phyloP scores from a whole-genome alignment of 2,113 vertebrate species.

The Chaetops frenatus region DNA sequence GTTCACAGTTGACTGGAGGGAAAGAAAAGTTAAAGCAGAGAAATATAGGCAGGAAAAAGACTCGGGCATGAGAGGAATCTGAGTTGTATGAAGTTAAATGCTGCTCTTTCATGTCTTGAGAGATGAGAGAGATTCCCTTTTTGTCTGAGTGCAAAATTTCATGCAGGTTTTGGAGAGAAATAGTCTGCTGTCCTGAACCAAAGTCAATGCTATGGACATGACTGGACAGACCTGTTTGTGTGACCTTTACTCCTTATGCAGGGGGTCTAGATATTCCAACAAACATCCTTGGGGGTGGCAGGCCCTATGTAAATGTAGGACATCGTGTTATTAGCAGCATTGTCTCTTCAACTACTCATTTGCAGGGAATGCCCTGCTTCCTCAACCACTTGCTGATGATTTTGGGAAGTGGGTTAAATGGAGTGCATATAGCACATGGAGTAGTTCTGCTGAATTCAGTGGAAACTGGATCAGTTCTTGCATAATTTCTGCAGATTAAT shows the following conservation, averaged over 20 bases:
- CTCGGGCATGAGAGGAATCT: background rate
- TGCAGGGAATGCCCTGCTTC: background rate
- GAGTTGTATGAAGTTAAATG: background rate
- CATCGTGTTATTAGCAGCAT: background rate
- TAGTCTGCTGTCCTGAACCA: background rate
- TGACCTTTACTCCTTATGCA: background rate
- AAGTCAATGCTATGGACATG: background rate
- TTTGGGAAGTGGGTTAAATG: background rate
- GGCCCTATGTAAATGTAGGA: background rate
- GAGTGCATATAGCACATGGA: accelerated
- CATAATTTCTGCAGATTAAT: background rate
- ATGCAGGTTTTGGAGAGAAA: background rate
- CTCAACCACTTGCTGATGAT: background rate
- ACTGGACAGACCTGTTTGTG: background rate
- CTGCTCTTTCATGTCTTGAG: background rate
- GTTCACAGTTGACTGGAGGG: background rate
- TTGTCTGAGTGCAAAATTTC: background rate
- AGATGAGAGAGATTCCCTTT: background rate
- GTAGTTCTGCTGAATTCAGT: background rate
- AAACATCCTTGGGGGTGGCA: background rate
- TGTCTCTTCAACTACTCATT: background rate
- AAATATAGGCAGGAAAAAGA: background rate
- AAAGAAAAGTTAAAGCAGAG: constrained; percentile 24
- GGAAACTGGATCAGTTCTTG: background rate
- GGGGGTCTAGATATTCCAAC: background rate